These are phyloP conservation scores for Vireo altiloquus DNA, from an alignment of 2,113 vertebrate species.

Conservation along the genomic window DNA sequence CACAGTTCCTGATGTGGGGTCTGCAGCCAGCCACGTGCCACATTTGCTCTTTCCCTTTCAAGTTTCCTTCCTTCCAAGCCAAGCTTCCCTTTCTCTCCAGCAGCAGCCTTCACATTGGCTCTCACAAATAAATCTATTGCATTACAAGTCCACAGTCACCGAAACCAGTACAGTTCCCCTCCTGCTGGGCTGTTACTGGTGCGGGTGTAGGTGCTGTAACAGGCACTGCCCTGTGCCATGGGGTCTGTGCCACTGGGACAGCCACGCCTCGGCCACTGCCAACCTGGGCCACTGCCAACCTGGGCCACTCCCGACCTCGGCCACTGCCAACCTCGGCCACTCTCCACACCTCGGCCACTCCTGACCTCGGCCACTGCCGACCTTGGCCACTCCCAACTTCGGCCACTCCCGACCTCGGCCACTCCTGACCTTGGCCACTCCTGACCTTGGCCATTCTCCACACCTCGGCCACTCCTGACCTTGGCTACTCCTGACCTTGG, in stretches of 20 bases:
- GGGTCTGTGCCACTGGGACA: not conserved
- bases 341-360: no score
- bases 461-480: no score
- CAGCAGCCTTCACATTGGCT: not conserved
- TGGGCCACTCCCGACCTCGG: no score
- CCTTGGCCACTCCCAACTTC: no score
- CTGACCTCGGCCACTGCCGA: no score
- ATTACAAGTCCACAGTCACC: not conserved
- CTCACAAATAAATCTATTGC: not conserved
- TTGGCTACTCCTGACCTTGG: no score
- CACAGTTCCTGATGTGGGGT: not conserved
- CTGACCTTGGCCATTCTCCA: no score
- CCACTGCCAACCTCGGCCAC: no score
- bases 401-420: no score
- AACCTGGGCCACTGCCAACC: no score
- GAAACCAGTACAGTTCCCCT: rapidly evolving
- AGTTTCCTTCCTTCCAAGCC: not conserved
- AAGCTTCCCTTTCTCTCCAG: not conserved
- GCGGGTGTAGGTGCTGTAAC: rapidly evolving
- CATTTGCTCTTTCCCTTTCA: not conserved
- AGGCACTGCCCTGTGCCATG: rapidly evolving
- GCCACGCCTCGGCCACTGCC: not conserved
- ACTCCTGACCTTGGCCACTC: no score
- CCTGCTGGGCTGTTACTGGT: not conserved
- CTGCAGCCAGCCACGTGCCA: not conserved